Conservation (phyloP, 2,113 vertebrate genomes). For the Rhodinocichla rosea region DNA sequence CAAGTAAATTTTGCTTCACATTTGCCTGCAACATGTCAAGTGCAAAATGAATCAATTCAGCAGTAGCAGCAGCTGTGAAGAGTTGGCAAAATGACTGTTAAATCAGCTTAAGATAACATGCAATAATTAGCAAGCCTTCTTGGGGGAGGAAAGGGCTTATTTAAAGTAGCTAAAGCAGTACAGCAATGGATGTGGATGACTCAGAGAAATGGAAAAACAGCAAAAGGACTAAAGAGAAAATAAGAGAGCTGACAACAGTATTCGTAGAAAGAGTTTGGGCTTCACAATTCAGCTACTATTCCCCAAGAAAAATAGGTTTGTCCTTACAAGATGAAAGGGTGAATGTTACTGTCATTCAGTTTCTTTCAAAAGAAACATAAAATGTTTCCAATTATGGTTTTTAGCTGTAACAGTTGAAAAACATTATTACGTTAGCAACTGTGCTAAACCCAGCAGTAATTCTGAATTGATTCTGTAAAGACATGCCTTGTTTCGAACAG, state of each 20-base stretch:
- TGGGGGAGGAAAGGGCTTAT: not conserved
- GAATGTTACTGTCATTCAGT: not conserved
- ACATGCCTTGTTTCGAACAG: not conserved
- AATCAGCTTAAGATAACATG: slow-evolving; percentile 3
- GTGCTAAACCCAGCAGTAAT: slow-evolving; percentile 11
- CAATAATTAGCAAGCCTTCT: slow-evolving; percentile 22
- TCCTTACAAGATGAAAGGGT: not conserved
- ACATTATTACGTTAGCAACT: not conserved
- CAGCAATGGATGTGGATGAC: not conserved
- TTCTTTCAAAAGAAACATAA: not conserved
- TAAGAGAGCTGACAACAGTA: not conserved
- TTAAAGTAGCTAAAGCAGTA: not conserved
- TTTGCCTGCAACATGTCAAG: not conserved
- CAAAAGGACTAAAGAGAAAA: not conserved
- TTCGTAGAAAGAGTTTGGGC: not conserved
- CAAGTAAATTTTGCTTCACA: slow-evolving; percentile 28
- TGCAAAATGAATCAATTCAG: slow-evolving; percentile 23
- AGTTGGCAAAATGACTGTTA: not conserved
- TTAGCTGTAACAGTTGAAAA: not conserved
- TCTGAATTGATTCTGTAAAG: slow-evolving; percentile 26
- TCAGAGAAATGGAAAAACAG: not conserved
- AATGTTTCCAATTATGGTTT: not conserved
- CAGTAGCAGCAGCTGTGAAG: not conserved
- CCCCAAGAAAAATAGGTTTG: not conserved
- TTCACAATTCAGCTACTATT: not conserved